Evolutionary conservation across 1,140 invertebrate species (phyloP), one percentile per base, ranked within the genome.

Genomic region (Pristionchus pacificus): DNA sequence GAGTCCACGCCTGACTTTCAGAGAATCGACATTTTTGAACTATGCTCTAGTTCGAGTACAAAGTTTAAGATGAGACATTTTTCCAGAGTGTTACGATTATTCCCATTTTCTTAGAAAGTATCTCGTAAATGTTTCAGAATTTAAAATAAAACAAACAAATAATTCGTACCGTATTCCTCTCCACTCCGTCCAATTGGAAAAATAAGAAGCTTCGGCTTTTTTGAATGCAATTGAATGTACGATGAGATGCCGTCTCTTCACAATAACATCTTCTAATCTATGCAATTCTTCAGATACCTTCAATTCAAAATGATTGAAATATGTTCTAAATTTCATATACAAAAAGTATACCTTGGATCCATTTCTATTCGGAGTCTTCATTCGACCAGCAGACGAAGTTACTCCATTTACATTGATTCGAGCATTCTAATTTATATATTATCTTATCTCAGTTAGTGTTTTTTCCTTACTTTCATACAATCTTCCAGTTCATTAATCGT

Each of bases 371-470:
- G 6, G 6, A 49, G 38, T 49, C 38, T 49, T 61, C 10, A 27
- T 24, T 61, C 60, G 29, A 61, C 13, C 10, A 30, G 25, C 60
- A 19, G 33, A 27, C 58, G 65, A 64, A 31, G 62, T 71, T 15
- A 73, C 66, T 14, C 27, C 71, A 25, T 72, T 62, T 14, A 65
- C 71, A 65, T 62, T 31, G 2, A 65, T 68, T 29, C 66, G 71
- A 77, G 25, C 60, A 61, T 30, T 61, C 60, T 25, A 24, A 61
- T 10, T 57, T 19, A 24, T 19, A 19, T 19, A 57, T 57, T 57
- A 19, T 19, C 19, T 57, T 24, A 24, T 19, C 55, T 57, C 24
- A 19, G 19, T 19, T 19, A 24, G 19, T 19, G 55, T 24, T 24
- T 19, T 24, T 19, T 15, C 6, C 29, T 25, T 27, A 61, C 25